These are phyloP conservation scores for Saccopteryx leptura DNA, from an alignment of 2,113 vertebrate genomes.

Conservation along the genomic window DNA sequence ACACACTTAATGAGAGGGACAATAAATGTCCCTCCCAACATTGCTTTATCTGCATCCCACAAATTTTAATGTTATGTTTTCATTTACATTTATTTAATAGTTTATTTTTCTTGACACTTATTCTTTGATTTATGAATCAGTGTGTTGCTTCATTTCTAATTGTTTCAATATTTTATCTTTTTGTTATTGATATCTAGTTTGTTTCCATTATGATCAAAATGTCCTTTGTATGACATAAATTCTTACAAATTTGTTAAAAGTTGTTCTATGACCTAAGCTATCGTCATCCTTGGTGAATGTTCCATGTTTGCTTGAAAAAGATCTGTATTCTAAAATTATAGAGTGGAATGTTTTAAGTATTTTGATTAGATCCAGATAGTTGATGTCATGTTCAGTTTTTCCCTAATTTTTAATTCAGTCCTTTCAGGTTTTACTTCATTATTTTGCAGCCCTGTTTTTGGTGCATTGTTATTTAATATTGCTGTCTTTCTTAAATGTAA, in stretches of 20 bases:
- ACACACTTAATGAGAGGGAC: not conserved
- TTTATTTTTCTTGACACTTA: not conserved
- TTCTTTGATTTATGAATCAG: not conserved
- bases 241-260: not conserved
- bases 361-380: not conserved
- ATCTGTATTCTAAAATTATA: not conserved
- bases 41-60: not conserved
- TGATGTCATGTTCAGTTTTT: not conserved
- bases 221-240: not conserved
- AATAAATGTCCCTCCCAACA: not conserved
- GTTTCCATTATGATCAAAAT: not conserved
- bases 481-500: too few relatives aligned
- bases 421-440: not conserved
- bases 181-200: not conserved
- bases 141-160: not conserved
- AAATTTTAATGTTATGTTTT: not conserved
- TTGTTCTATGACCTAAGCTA: not conserved
- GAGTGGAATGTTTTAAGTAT: not conserved
- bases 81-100: not conserved
- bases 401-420: not conserved
- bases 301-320: not conserved
- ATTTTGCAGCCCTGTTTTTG: not conserved
- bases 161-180: not conserved
- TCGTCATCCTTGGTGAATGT: not conserved
- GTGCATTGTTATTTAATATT: not conserved